phyloP scores from a whole-genome alignment of 2,797 vertebrate species.

The Pseudochirops corinnae region DNA sequence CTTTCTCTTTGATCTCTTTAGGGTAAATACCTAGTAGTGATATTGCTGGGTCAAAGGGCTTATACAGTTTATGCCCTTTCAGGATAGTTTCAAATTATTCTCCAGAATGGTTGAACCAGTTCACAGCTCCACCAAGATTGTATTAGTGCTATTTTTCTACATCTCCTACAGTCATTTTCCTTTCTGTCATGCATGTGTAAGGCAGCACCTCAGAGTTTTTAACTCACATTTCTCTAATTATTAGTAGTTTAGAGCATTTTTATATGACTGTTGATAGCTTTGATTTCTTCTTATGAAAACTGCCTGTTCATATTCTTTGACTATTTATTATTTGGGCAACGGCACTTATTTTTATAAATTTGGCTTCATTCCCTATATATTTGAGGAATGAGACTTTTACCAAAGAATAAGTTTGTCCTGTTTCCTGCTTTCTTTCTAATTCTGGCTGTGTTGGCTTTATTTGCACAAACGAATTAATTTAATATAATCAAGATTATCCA shows the following conservation, averaged over 20 bases:
- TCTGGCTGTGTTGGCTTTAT: neutral
- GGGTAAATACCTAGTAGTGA: neutral
- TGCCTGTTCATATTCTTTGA: neutral
- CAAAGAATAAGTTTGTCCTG: neutral
- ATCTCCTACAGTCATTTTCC: neutral
- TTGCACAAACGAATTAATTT: neutral
- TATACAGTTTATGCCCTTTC: neutral
- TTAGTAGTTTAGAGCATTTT: neutral
- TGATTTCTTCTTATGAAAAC: neutral
- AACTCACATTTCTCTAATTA: neutral
- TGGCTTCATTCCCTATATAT: neutral
- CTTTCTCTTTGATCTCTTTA: neutral
- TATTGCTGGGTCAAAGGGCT: neutral
- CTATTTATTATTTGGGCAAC: neutral
- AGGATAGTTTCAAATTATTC: neutral
- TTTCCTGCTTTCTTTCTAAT: neutral
- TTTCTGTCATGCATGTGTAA: neutral
- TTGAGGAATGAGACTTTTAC: neutral
- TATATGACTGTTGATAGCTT: neutral
- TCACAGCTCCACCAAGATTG: neutral
- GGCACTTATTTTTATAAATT: neutral
- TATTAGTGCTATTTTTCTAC: neutral
- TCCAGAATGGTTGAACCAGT: neutral
- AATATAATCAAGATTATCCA: neutral
- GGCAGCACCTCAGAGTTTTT: neutral